Evolutionary conservation across 2,113 vertebrate species (phyloP).

Genomic region (Oplegnathus fasciatus): DNA sequence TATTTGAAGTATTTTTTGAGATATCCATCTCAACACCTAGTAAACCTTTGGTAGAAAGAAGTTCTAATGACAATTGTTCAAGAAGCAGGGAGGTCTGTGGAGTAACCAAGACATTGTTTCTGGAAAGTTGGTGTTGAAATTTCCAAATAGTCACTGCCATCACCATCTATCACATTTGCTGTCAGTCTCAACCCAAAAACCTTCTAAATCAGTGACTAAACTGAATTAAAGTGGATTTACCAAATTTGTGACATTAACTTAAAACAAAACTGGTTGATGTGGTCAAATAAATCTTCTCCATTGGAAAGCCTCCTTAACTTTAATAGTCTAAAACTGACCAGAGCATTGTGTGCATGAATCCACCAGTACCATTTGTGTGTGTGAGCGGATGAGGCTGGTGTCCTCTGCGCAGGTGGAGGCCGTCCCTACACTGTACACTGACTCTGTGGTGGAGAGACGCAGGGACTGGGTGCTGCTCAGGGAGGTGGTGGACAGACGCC

Average conservation of each 20-base stretch:
- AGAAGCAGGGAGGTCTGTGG: not conserved
- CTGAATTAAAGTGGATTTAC: not conserved
- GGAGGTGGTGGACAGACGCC: conserved; percentile 91
- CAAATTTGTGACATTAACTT: not conserved
- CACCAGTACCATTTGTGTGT: conserved; percentile 81
- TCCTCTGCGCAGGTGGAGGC: conserved; percentile 81
- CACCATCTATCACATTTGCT: not conserved
- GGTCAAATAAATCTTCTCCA: not conserved
- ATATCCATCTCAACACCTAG: not conserved
- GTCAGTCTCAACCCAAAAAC: not conserved
- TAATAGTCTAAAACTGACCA: not conserved
- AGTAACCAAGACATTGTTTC: not conserved
- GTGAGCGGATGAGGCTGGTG: conserved; percentile 79
- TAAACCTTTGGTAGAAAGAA: not conserved
- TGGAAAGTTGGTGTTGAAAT: not conserved
- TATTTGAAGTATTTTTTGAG: not conserved
- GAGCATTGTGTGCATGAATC: not conserved
- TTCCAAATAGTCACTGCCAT: not conserved
- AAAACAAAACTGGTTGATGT: not conserved
- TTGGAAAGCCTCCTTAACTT: not conserved
- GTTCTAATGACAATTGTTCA: not conserved
- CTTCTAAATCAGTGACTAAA: not conserved
- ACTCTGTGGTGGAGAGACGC: conserved; percentile 88
- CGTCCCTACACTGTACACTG: conserved; percentile 78
- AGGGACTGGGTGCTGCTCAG: conserved; percentile 89